Evolutionary conservation across 2,888 invertebrate genomes (phyloP).

Genomic region (Eupithecia inturbata): DNA sequence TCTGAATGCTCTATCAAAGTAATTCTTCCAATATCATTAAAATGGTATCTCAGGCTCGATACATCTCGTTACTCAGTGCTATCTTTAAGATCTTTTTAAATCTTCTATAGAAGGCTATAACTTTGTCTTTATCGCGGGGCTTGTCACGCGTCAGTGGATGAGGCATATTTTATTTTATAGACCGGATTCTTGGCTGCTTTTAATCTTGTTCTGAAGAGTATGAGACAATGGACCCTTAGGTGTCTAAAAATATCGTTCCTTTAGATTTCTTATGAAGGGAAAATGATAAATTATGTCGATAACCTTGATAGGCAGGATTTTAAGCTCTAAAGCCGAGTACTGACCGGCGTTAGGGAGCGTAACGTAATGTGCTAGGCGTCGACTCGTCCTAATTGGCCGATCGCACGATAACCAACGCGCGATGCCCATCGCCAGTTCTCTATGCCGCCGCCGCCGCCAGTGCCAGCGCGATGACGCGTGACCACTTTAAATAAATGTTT

Average conservation of each 20-base stretch:
- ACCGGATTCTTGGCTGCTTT: slow-evolving; percentile 21
- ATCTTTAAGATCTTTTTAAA: slow-evolving; percentile 53
- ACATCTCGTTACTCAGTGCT: slow-evolving; percentile 39
- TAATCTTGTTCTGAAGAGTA: slow-evolving; percentile 12
- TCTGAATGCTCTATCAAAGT: slow-evolving; percentile 17
- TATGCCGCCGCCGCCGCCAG: no score
- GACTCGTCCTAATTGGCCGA: no score
- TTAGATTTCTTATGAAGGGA: neutral
- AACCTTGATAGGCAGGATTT: neutral
- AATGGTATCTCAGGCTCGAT: slow-evolving; percentile 30
- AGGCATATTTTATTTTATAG: slow-evolving; percentile 33
- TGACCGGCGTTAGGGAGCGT: no score
- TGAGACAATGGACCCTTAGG: slow-evolving; percentile 4
- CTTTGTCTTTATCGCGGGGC: slow-evolving; percentile 56
- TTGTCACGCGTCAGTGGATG: slow-evolving; percentile 50
- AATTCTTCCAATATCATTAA: slow-evolving; percentile 32
- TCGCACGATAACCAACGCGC: no score
- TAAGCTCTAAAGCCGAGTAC: neutral
- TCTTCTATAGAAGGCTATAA: slow-evolving; percentile 56
- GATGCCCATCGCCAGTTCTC: no score
- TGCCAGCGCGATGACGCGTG: no score
- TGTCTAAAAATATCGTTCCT: slow-evolving; percentile 6
- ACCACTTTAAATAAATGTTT: no score
- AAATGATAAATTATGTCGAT: neutral
- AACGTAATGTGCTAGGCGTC: no score